Evolutionary conservation across 2,888 invertebrate genomes (phyloP), one percentile per base, ranked within the genome.

Genomic region (Lasius platythorax): DNA sequence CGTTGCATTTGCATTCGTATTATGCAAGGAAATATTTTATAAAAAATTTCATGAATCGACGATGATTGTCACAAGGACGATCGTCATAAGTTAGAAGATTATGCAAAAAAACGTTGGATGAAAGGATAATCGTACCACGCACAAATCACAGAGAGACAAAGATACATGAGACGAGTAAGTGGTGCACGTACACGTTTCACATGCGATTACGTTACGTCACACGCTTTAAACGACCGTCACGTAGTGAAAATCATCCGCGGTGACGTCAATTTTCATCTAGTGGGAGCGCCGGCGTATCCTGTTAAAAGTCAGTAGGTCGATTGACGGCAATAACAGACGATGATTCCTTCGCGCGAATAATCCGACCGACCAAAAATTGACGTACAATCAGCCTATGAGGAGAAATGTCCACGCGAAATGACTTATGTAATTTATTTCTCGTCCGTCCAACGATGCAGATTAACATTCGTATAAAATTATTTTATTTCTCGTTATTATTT

Each of bases 201-300:
- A 40, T 76, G 46, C 23, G 37, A 79, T 12, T 28, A 66, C 12
- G 18, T 66, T 73, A 63, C 83, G 66, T 82, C 83, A 81, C 40
- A 63, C 74, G 70, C 85, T 85, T 87, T 83, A 82, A 82, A 85
- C 43, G 70, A 87, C 75, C 74, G 88, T 75, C 79, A 72, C 79
- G 78, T 74, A 79, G 87, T 83, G 79, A 67, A 53, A 75, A 61
- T 74, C 83, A 87, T 50, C 53, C 72, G 76, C 43, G 76, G 33
- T 70, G 46, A 61, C 74, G 83, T 87, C 79, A 83, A 84, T 86
- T 86, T 87, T 86, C 86, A 83, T 87, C 83, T 58, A 28, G 66
- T 53, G 84, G 75, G 83, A 79, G 83, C 72, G 79, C 79, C 68
- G 74, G 63, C 50, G 58, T 79, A 84, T 67, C 58, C 67, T 67